Percentiles rank a stretch among this genome's conserved stretches.
Evolutionary conservation across 2,888 invertebrate genomes (phyloP).

Genomic region (Melolontha melolontha): DNA sequence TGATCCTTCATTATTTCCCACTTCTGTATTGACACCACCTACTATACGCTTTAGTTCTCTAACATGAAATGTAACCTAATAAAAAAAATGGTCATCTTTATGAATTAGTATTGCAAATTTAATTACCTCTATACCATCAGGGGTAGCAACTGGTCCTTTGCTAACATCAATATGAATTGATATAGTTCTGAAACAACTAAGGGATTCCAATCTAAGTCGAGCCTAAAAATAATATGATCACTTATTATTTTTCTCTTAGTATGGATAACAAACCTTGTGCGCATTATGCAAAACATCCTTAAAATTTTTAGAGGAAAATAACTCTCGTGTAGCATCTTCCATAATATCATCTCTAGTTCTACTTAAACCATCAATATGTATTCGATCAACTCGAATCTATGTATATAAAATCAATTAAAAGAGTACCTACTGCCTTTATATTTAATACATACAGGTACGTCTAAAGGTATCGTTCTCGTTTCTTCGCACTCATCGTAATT

Average conservation of each 20-base stretch:
- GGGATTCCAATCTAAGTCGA: conserved; percentile 79
- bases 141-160: conserved; percentile 79
- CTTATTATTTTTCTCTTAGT: background rate
- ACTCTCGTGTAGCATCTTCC: conserved; percentile 79
- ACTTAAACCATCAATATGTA: conserved; percentile 86
- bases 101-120: conserved; percentile 41
- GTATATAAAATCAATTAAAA: conserved; percentile 51
- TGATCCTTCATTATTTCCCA: conserved; percentile 93
- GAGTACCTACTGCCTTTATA: background rate
- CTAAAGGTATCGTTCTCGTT: conserved; percentile 67
- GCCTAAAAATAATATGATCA: conserved; percentile 67
- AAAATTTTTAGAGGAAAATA: conserved; percentile 88
- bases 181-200: conserved; percentile 91
- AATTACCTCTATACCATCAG: conserved; percentile 82
- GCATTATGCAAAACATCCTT: conserved; percentile 82
- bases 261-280: conserved; percentile 68
- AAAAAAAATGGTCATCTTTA: conserved; percentile 11
- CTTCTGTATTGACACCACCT: conserved; percentile 87
- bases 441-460: conserved; percentile 65
- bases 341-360: conserved; percentile 93
- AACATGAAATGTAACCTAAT: conserved; percentile 86
- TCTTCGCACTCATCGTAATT: conserved; percentile 55
- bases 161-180: conserved; percentile 90
- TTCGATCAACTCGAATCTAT: conserved; percentile 85
- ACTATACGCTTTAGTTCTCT: conserved; percentile 84